Base-by-base conservation (phyloP, 2,888 invertebrate genomes). In the Gasteruption jaculator region DNA sequence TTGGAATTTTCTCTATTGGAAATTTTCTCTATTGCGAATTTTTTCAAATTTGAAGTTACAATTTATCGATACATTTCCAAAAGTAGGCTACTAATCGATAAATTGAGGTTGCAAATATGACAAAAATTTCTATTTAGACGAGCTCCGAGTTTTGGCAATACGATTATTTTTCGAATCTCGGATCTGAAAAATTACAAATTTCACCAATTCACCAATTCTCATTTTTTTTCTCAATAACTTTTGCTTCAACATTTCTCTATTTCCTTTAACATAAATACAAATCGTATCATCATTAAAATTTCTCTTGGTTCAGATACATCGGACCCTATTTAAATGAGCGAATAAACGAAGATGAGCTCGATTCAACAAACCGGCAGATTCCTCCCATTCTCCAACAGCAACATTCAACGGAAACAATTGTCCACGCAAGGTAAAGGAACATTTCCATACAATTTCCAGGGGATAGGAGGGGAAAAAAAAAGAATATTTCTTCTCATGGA, bases 321-420 rank as follows among this genome's bases (percentile, higher is more conserved):
- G 67, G 72, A 49, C 39, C 42, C 37, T 34, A 48, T 46, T 47
- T 73, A 73, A 29, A 73, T 74, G 48, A 63, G 46, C 39, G 45
- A 48, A 43, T 59, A 59, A n/a, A 7, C 27, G 27, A 56, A 45
- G 36, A 80, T 80, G 80, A 79, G 79, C 61, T 79, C 80, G 56
- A 75, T 80, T 73, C 76, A 79, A 61, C 79, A 79, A 58, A 75
- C 76, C 49, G 78, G 78, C 63, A 72, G 79, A 60, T 80, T 80
- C 61, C 72, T 79, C 54, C 77, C 78, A 31, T 80, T 79, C 59
- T 71, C 77, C 8, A 79, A 67, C 50, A 69, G 75, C 57, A 80
- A 79, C 63, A 78, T 79, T 56, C 80, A 78, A 57, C 74, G 79
- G 55, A 79, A 79, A 61, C 78, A 75, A 64, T 54, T 75, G 63